A percentile compares a stretch with the other conserved stretches of the same genome.
Evolutionary conservation across 2,888 invertebrate species (phyloP).

Genomic region (Lepidochrysops patricia): DNA sequence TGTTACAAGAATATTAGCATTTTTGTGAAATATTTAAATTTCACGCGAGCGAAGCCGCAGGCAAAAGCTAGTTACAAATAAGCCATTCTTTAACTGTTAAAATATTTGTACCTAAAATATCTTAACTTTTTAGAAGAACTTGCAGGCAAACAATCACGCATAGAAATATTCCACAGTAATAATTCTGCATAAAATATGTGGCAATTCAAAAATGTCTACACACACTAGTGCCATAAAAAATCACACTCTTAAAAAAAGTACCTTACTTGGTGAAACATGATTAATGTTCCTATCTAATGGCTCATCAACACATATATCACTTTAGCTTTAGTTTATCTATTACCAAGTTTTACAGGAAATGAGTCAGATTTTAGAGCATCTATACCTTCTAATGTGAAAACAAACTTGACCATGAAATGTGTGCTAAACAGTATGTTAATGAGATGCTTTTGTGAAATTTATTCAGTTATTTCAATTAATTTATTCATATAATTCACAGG

Average conservation of each 20-base stretch:
- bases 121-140: no score
- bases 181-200: no score
- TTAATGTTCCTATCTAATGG: background rate
- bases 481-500: background rate
- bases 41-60: no score
- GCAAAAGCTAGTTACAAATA: background rate
- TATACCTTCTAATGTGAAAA: conserved; percentile 31
- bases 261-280: background rate
- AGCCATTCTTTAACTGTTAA: background rate
- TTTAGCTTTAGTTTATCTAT: conserved; percentile 5
- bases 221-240: no score
- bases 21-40: no score
- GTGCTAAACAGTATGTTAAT: conserved; percentile 56
- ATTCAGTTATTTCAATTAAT: conserved; percentile 1
- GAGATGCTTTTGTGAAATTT: conserved; percentile 22
- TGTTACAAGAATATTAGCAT: no score
- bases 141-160: no score
- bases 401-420: conserved; percentile 41
- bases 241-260: background rate
- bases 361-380: conserved; percentile 30
- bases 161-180: no score
- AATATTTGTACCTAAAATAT: no score
- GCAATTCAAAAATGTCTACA: no score
- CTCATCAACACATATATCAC: background rate
- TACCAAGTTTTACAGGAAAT: conserved; percentile 19